Conservation (phyloP, 2,888 invertebrate species). For the Serripes groenlandicus region DNA sequence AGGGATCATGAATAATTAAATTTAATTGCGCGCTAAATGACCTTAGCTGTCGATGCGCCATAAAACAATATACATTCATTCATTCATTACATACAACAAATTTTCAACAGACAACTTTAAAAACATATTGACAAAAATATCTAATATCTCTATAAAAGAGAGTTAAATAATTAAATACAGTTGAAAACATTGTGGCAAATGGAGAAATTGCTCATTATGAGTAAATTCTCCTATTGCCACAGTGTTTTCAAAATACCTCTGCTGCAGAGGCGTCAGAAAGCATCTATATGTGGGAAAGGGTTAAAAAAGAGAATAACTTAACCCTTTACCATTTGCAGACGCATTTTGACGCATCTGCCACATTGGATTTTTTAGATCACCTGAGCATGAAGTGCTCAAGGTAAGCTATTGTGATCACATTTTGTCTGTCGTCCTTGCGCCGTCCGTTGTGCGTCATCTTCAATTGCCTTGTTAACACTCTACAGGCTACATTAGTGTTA, state of each 20-base stretch:
- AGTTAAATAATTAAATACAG: too few species aligned
- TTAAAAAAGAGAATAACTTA: neutral
- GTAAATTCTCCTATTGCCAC: constrained; percentile 1
- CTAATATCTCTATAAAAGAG: too few species aligned
- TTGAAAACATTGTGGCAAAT: neutral
- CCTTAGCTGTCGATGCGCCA: too few species aligned
- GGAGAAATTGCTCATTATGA: neutral
- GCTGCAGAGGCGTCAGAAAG: too few species aligned
- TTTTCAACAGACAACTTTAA: too few species aligned
- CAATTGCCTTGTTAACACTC: neutral
- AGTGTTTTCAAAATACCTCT: too few species aligned
- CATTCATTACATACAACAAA: too few species aligned
- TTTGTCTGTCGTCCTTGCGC: neutral
- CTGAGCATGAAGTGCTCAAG: neutral
- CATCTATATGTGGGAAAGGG: too few species aligned
- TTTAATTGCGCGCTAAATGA: too few species aligned
- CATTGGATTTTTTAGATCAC: neutral
- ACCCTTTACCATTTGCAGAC: neutral
- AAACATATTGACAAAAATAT: too few species aligned
- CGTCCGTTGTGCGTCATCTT: neutral
- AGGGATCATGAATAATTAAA: too few species aligned
- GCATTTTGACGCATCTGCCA: neutral
- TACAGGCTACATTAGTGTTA: neutral
- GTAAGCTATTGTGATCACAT: neutral
- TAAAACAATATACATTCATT: too few species aligned